Conservation (phyloP, 2,888 invertebrate species). For the Hybos culiciformis region DNA sequence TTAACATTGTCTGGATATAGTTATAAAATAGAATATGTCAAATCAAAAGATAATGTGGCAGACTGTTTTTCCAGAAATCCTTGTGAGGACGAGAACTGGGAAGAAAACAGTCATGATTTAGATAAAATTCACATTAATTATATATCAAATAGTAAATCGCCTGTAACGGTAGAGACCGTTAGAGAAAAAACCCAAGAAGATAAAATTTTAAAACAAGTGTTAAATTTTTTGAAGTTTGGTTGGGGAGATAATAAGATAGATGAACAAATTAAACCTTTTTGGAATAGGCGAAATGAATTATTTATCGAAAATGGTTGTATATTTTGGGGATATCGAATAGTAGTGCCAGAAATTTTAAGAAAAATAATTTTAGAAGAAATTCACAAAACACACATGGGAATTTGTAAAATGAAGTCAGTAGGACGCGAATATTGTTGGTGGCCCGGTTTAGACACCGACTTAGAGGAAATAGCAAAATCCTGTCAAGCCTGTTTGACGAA, state of each 20-base stretch:
- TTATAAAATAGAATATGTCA: constrained; percentile 10
- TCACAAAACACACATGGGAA: constrained; percentile 10
- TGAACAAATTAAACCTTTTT: constrained; percentile 2
- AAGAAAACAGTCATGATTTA: too few relatives aligned
- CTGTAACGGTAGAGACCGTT: too few relatives aligned
- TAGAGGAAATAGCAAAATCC: constrained; percentile 14
- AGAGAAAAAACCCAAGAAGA: too few relatives aligned
- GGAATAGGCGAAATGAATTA: constrained; percentile 3
- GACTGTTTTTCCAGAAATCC: too few relatives aligned
- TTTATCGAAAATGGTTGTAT: constrained; percentile 5
- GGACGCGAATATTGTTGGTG: constrained; percentile 16
- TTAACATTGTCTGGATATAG: constrained; percentile 11
- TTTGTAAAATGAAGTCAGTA: constrained; percentile 10
- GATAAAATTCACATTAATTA: too few relatives aligned
- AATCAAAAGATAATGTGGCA: constrained; percentile 10
- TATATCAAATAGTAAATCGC: too few relatives aligned
- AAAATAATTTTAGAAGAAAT: constrained; percentile 8
- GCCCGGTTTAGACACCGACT: constrained; percentile 14
- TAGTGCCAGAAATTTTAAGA: constrained; percentile 7
- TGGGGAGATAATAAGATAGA: constrained; percentile 1
- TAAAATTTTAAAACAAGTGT: too few relatives aligned
- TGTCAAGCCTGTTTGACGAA: constrained; percentile 8
- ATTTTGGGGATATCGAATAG: constrained; percentile 9
- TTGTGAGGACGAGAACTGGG: too few relatives aligned
- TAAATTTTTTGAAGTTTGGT: too few relatives aligned